phyloP scores from a whole-genome alignment of 2,888 invertebrate genomes.

The Panopea generosa region DNA sequence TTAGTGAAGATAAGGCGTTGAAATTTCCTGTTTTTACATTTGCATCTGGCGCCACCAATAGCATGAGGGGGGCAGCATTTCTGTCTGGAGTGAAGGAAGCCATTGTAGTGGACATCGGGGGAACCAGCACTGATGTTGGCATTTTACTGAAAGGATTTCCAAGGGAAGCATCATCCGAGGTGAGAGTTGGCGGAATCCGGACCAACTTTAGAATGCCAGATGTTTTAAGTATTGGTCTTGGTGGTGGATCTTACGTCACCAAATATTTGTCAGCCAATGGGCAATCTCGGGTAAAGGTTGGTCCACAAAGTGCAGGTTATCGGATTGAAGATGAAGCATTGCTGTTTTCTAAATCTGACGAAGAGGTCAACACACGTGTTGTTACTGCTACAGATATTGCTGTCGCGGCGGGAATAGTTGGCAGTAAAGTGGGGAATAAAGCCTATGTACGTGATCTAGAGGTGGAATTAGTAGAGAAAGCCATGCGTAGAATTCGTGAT shows the following conservation, averaged over 20 bases:
- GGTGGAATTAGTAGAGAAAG: conserved; percentile 53
- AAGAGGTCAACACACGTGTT: conserved; percentile 18
- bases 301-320: conserved; percentile 82
- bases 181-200: conserved; percentile 77
- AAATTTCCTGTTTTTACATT: conserved; percentile 79
- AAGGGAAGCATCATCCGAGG: conserved; percentile 75
- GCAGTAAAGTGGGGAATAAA: conserved; percentile 59
- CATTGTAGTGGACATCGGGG: conserved; percentile 83
- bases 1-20: conserved; percentile 74
- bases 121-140: conserved; percentile 82
- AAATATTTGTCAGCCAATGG: conserved; percentile 5
- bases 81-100: conserved; percentile 76
- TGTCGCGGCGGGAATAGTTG: conserved; percentile 74
- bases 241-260: conserved; percentile 82
- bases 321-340: conserved; percentile 72
- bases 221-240: conserved; percentile 81
- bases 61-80: conserved; percentile 83
- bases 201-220: conserved; percentile 84
- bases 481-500: conserved; percentile 66
- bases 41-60: conserved; percentile 84
- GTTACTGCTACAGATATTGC: conserved; percentile 82
- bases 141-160: conserved; percentile 80
- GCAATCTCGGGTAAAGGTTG: conserved; percentile 63
- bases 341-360: conserved; percentile 65
- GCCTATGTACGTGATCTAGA: conserved; percentile 62